Percentiles rank a stretch among this genome's conserved stretches.
These are phyloP conservation scores for Anniella stebbinsi DNA, from an alignment of 2,797 vertebrate species.

Conservation along the genomic window DNA sequence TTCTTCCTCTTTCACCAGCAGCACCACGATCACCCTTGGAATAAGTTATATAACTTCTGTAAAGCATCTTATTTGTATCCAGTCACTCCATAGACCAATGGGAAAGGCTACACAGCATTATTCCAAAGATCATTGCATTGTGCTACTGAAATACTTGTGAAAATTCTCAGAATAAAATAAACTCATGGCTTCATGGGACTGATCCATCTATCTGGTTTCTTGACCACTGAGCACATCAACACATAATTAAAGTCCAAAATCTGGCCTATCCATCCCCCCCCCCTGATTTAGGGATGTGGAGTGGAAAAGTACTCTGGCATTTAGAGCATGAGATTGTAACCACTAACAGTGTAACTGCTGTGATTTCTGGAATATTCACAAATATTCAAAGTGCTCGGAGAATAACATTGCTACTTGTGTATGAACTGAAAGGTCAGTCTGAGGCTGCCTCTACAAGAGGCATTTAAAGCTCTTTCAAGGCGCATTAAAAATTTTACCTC, in stretches of 20 bases:
- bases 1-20: slow-evolving; percentile 87
- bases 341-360: not conserved
- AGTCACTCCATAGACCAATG: not conserved
- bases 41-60: slow-evolving; percentile 26
- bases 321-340: not conserved
- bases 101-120: not conserved
- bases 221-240: not conserved
- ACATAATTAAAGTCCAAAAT: not conserved
- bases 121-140: not conserved
- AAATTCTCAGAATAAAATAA: not conserved
- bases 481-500: no score
- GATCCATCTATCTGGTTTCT: not conserved
- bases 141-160: not conserved
- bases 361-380: not conserved
- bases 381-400: not conserved
- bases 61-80: slow-evolving; percentile 41
- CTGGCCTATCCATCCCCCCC: not conserved
- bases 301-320: not conserved
- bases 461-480: no score
- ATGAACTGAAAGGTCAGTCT: not conserved
- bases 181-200: not conserved
- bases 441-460: no score
- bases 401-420: not conserved
- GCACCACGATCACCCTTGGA: slow-evolving; percentile 88
- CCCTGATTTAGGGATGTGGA: not conserved